Conservation (phyloP, 2,113 vertebrate genomes). For the Sebastes fasciatus region DNA sequence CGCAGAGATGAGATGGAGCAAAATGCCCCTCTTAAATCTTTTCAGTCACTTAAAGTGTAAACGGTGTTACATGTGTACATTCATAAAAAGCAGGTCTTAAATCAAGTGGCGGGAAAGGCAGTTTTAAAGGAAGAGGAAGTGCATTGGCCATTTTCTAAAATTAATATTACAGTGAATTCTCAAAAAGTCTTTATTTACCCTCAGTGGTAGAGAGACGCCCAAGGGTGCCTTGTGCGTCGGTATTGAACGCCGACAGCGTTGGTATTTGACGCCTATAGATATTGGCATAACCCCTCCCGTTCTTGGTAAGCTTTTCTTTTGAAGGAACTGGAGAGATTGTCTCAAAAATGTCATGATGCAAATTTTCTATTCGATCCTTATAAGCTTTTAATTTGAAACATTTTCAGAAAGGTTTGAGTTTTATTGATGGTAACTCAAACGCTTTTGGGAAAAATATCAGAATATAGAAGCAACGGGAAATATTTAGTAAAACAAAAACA, state of each 20-base stretch:
- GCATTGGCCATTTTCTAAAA: background rate
- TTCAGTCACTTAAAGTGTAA: conserved; percentile 34
- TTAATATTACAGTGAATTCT: background rate
- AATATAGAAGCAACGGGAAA: background rate
- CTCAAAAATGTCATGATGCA: no score
- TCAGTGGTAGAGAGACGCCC: background rate
- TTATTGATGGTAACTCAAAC: no score
- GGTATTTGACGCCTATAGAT: no score
- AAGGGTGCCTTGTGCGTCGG: no score
- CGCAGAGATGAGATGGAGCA: conserved; percentile 18
- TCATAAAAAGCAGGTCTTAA: conserved; percentile 36
- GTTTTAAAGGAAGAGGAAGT: background rate
- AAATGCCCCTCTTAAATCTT: conserved; percentile 27
- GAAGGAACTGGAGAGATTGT: no score
- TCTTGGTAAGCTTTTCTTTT: no score
- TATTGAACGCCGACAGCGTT: no score
- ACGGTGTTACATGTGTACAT: conserved; percentile 18
- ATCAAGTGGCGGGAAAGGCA: conserved; percentile 1
- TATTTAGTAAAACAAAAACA: background rate
- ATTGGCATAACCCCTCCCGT: no score
- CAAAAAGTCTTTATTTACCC: background rate
- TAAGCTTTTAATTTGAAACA: no score
- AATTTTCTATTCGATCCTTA: no score
- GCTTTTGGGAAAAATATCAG: background rate
- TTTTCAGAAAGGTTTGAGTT: no score